Conservation (phyloP, 2,797 vertebrate species). For the Micropoecilia bifurca region DNA sequence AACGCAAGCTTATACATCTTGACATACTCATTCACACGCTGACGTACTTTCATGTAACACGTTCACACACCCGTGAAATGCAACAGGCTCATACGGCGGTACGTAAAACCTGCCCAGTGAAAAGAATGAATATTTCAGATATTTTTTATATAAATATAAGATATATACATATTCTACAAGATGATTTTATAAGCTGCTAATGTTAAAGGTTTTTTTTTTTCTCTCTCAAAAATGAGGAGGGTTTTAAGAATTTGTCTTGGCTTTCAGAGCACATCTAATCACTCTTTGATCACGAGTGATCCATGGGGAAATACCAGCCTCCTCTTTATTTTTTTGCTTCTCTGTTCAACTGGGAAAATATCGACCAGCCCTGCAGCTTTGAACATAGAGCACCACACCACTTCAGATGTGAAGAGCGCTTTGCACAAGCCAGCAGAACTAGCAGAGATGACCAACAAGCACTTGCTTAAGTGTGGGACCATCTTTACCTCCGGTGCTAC, state of each 20-base stretch:
- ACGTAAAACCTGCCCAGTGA: conserved; percentile 70
- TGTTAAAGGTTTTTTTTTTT: conserved; percentile 63
- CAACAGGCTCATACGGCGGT: conserved; percentile 71
- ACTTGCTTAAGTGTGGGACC: conserved; percentile 42
- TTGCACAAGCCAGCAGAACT: conserved; percentile 37
- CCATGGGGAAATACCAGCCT: conserved; percentile 22
- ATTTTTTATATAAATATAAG: conserved; percentile 62
- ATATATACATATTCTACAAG: conserved; percentile 66
- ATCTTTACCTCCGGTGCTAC: conserved; percentile 41
- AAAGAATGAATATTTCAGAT: conserved; percentile 67
- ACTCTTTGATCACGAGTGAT: conserved; percentile 33
- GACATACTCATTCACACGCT: conserved; percentile 43
- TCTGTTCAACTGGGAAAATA: conserved; percentile 34
- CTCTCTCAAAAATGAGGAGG: conserved; percentile 47
- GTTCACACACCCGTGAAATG: conserved; percentile 51
- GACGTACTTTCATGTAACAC: conserved; percentile 45
- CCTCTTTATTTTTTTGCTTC: conserved; percentile 37
- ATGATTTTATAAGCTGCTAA: conserved; percentile 84
- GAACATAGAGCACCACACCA: conserved; percentile 51
- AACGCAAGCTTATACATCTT: conserved; percentile 44
- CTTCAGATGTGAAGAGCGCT: conserved; percentile 53
- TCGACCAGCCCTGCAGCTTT: conserved; percentile 48
- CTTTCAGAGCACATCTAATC: conserved; percentile 46
- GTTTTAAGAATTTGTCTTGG: conserved; percentile 30
- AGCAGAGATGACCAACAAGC: conserved; percentile 44